phyloP scores from a whole-genome alignment of 2,888 invertebrate genomes.

The Rhaphigaster nebulosa region DNA sequence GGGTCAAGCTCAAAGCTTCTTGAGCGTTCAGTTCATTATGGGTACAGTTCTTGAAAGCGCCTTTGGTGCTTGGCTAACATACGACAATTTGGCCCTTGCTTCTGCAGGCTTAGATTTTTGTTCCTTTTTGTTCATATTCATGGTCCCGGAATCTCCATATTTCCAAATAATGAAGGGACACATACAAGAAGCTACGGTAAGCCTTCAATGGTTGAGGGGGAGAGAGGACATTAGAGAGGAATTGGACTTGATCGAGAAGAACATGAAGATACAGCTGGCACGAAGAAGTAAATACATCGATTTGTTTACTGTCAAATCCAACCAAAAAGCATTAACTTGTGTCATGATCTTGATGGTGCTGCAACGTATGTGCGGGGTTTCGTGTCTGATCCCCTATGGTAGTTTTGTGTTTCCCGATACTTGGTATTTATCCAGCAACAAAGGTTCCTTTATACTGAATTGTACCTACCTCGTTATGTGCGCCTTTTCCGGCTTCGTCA shows the following conservation, averaged over 20 bases:
- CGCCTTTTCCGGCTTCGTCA: constrained; percentile 8
- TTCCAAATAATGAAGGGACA: constrained; percentile 30
- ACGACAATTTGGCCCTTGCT: constrained; percentile 32
- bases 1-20: constrained; percentile 52
- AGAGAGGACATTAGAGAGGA: constrained; percentile 1
- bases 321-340: constrained; percentile 8
- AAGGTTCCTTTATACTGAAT: constrained; percentile 27
- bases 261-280: constrained; percentile 8
- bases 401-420: constrained; percentile 50
- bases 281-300: neutral
- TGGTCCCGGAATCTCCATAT: constrained; percentile 58
- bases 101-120: constrained; percentile 23
- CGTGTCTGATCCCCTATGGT: constrained; percentile 49
- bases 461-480: constrained; percentile 45
- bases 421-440: constrained; percentile 21
- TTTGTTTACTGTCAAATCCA: constrained; percentile 27
- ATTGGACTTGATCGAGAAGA: constrained; percentile 26
- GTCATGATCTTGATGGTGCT: neutral
- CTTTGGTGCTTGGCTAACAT: constrained; percentile 68
- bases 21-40: constrained; percentile 68
- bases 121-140: neutral
- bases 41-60: constrained; percentile 69
- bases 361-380: constrained; percentile 49
- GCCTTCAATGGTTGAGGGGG: constrained; percentile 51
- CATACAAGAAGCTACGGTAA: neutral